Percentiles rank a stretch among this genome's conserved stretches.
Evolutionary conservation across 2,113 vertebrate genomes (phyloP).

Genomic region (Ophthalmolycus amberensis): DNA sequence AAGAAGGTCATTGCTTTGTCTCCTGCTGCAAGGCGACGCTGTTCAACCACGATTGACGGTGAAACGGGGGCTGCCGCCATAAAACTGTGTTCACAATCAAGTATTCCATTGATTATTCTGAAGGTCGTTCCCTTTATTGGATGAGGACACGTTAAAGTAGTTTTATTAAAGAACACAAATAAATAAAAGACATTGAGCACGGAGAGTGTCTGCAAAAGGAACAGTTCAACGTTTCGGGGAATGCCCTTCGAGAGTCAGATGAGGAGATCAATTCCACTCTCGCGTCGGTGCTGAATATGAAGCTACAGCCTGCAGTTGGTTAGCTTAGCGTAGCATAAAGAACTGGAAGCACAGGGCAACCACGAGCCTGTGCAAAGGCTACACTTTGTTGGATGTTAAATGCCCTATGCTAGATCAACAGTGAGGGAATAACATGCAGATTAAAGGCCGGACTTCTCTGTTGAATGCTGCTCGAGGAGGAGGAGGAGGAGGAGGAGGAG

Average conservation of each 20-base stretch:
- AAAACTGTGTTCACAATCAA: background rate
- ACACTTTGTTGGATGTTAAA: conserved; percentile 10
- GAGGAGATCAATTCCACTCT: background rate
- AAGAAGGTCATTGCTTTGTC: background rate
- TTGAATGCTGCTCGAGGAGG: conserved; percentile 5
- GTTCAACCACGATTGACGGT: background rate
- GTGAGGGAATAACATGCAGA: conserved; percentile 23
- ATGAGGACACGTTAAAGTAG: background rate
- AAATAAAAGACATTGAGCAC: background rate
- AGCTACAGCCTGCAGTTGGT: background rate
- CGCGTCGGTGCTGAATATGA: background rate
- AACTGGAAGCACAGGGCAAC: background rate
- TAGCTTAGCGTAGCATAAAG: background rate
- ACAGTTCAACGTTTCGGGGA: background rate
- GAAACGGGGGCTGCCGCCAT: background rate
- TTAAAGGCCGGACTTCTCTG: conserved; percentile 8
- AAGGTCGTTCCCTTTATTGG: background rate
- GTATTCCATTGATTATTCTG: background rate
- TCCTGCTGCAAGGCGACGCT: background rate
- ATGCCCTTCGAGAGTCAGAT: background rate
- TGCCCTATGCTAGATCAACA: background rate
- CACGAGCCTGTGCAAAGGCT: background rate
- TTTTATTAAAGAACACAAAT: no score
- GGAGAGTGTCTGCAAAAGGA: no score
- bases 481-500: background rate